phyloP scores from a whole-genome alignment of 2,797 vertebrate genomes.

The Tolypeutes matacus region DNA sequence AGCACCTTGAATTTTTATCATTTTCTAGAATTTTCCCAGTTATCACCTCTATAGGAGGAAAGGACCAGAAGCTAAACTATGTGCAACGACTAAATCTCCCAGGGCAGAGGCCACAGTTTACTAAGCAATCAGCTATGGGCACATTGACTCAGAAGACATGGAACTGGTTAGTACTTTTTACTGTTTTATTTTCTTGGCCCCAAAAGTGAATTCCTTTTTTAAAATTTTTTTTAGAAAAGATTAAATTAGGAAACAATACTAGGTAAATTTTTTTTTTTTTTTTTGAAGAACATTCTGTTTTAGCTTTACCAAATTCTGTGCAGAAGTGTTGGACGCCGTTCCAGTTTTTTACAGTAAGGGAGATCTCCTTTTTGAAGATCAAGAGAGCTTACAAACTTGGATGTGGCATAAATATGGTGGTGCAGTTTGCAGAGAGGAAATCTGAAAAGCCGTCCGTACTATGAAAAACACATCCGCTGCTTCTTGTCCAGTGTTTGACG shows the following conservation, averaged over 20 bases:
- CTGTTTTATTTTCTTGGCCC: no score
- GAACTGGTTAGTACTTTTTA: no score
- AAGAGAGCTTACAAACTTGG: rapidly evolving
- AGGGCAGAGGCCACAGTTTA: rapidly evolving
- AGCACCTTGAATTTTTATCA: not conserved
- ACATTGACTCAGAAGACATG: no score
- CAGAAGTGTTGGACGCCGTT: rapidly evolving
- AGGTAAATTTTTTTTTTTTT: not conserved
- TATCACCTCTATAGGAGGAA: not conserved
- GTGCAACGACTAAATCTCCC: rapidly evolving
- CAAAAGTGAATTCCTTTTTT: not conserved
- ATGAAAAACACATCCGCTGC: not conserved
- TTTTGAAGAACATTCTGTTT: constrained; percentile 29
- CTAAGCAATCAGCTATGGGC: not conserved
- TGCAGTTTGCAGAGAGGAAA: not conserved
- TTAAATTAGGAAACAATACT: not conserved
- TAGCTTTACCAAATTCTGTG: not conserved
- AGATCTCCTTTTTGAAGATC: no score
- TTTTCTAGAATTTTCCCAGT: rapidly evolving
- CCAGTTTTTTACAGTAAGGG: not conserved
- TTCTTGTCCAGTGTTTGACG: not conserved
- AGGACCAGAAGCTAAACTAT: not conserved
- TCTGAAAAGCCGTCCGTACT: not conserved
- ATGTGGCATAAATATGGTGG: no score
- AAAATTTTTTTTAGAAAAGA: not conserved